Evolutionary conservation across 64 coral and sea anemone genomes (phyloP).

Genomic region (Stylophora pistillata): DNA sequence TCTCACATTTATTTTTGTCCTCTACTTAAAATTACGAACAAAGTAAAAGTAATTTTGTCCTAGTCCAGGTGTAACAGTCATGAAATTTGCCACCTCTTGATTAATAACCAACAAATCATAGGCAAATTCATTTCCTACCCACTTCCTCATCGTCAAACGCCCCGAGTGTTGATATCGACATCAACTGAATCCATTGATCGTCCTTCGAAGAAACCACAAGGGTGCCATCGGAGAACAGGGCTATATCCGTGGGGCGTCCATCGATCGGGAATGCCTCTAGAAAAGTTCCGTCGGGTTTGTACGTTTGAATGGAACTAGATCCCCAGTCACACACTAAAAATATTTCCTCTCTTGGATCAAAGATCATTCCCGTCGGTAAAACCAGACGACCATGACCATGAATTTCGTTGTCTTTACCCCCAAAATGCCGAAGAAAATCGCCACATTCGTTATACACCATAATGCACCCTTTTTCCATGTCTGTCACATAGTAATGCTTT

Average conservation of each 20-base stretch:
- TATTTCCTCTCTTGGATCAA: conserved; percentile 35
- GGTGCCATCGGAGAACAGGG: conserved; percentile 59
- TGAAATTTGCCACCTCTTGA: too few relatives aligned
- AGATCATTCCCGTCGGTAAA: conserved; percentile 74
- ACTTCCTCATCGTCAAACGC: background rate
- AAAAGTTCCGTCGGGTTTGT: conserved; percentile 65
- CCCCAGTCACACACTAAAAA: conserved; percentile 87
- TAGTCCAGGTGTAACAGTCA: too few relatives aligned
- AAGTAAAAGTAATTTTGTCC: too few relatives aligned
- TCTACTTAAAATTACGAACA: too few relatives aligned
- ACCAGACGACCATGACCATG: conserved; percentile 60
- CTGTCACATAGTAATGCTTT: conserved; percentile 72
- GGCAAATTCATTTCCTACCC: background rate
- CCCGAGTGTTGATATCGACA: conserved; percentile 9
- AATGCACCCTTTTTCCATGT: conserved; percentile 93
- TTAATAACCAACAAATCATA: background rate
- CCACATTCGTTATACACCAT: conserved; percentile 77
- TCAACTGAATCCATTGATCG: conserved; percentile 88
- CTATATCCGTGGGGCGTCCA: conserved; percentile 85
- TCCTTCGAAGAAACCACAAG: conserved; percentile 82
- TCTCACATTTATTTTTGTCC: too few relatives aligned
- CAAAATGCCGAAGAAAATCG: conserved; percentile 64
- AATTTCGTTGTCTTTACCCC: conserved; percentile 53
- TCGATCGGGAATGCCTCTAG: conserved; percentile 71
- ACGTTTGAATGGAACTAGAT: conserved; percentile 80